Evolutionary conservation across 92 coral and sea anemone genomes (phyloP).

Genomic region (Zoanthus sansibaricus): DNA sequence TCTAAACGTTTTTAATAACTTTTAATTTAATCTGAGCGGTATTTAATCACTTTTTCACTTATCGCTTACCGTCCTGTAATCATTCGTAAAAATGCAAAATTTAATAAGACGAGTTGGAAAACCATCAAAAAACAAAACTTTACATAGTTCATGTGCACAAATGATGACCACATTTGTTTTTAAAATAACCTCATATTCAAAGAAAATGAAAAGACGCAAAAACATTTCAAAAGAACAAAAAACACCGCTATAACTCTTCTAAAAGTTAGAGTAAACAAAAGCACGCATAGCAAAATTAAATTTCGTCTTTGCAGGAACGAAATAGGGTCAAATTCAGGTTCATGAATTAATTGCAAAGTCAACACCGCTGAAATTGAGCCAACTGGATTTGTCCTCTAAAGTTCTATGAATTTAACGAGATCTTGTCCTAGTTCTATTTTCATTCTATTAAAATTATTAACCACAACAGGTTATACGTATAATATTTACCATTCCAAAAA

Average conservation of each 20-base stretch:
- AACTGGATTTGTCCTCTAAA: neutral
- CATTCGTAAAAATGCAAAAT: too few species aligned
- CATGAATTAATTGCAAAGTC: neutral
- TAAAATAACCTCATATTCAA: neutral
- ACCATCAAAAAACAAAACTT: too few species aligned
- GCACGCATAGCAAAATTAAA: neutral
- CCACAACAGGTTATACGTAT: constrained; percentile 11
- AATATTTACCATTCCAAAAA: neutral
- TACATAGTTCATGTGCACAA: neutral
- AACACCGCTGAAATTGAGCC: neutral
- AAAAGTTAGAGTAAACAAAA: neutral
- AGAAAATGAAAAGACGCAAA: neutral
- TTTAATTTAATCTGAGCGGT: too few species aligned
- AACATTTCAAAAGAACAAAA: neutral
- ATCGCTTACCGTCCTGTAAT: too few species aligned
- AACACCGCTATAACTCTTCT: neutral
- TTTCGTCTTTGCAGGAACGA: neutral
- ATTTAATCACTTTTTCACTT: too few species aligned
- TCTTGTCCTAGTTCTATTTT: neutral
- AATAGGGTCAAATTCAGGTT: neutral
- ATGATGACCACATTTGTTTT: neutral
- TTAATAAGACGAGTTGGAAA: too few species aligned
- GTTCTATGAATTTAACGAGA: neutral
- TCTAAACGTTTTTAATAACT: too few species aligned
- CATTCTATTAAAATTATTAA: neutral